phyloP scores from a whole-genome alignment of 2,888 invertebrate genomes.

The Campoletis raptor region DNA sequence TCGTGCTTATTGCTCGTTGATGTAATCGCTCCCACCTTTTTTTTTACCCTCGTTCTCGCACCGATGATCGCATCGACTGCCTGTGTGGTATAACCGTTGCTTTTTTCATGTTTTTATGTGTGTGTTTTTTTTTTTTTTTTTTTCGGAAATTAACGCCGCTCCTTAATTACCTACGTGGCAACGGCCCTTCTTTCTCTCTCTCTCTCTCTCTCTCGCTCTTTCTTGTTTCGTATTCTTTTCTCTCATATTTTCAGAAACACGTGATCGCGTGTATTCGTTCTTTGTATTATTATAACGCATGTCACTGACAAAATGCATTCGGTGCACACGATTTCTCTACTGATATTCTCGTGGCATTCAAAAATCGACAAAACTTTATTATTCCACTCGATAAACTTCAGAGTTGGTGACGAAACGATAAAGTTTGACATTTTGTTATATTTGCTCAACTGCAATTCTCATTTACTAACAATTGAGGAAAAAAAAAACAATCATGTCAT shows the following conservation, averaged over 20 bases:
- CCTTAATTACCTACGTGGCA: conserved; percentile 75
- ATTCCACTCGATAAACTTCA: conserved; percentile 15
- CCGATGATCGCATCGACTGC: conserved; percentile 59
- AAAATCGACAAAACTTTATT: conserved; percentile 30
- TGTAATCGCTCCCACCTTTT: conserved; percentile 67
- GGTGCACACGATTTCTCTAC: conserved; percentile 8
- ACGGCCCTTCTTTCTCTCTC: conserved; percentile 62
- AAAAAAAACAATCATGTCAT: conserved; percentile 67
- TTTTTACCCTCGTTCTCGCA: conserved; percentile 52
- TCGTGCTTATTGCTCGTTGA: conserved; percentile 63
- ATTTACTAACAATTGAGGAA: conserved; percentile 57
- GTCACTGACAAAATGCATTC: conserved; percentile 42
- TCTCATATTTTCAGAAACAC: conserved; percentile 45
- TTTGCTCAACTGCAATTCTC: conserved; percentile 10
- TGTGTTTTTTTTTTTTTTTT: conserved; percentile 42
- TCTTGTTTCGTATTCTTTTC: conserved; percentile 15
- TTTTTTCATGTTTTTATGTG: conserved; percentile 46
- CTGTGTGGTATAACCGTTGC: conserved; percentile 29
- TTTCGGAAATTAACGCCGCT: conserved; percentile 72
- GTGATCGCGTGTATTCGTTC: conserved; percentile 62
- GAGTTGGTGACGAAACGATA: neutral
- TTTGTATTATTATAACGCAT: conserved; percentile 48
- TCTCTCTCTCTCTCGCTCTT: conserved; percentile 3
- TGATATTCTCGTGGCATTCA: conserved; percentile 14
- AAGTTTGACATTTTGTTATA: neutral